Conservation (phyloP, 2,113 vertebrate genomes). For the Todiramphus chloris region DNA sequence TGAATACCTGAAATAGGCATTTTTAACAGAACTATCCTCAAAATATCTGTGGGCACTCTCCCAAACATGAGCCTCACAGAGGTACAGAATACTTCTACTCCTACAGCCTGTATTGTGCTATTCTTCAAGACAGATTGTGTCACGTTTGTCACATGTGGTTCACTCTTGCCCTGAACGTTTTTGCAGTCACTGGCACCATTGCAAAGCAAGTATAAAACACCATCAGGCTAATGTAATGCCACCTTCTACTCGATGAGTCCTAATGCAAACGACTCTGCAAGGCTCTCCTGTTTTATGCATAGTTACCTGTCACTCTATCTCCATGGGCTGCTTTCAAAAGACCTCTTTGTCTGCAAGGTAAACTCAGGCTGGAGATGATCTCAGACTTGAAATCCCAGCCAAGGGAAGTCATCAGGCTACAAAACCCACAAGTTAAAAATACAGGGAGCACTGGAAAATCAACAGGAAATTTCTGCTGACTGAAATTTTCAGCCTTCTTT, state of each 20-base stretch:
- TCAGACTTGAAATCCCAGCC: constrained; percentile 42
- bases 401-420: constrained; percentile 54
- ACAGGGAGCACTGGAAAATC: constrained; percentile 50
- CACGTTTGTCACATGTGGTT: neutral
- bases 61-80: neutral
- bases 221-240: neutral
- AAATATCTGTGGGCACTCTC: neutral
- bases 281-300: neutral
- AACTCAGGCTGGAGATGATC: constrained; percentile 43
- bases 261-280: neutral
- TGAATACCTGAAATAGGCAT: neutral
- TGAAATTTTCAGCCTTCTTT: constrained; percentile 31
- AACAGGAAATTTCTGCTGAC: constrained; percentile 65
- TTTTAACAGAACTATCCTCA: neutral
- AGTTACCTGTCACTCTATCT: constrained; percentile 37
- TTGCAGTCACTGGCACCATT: neutral
- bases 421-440: constrained; percentile 64
- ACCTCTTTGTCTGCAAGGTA: constrained; percentile 65
- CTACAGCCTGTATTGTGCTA: neutral
- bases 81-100: neutral
- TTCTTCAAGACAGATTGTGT: neutral
- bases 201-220: neutral
- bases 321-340: constrained; percentile 48
- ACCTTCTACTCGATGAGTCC: neutral
- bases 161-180: neutral